Base-by-base conservation (phyloP, 2,888 invertebrate genomes). In the Zygothrica quintamaculata region DNA sequence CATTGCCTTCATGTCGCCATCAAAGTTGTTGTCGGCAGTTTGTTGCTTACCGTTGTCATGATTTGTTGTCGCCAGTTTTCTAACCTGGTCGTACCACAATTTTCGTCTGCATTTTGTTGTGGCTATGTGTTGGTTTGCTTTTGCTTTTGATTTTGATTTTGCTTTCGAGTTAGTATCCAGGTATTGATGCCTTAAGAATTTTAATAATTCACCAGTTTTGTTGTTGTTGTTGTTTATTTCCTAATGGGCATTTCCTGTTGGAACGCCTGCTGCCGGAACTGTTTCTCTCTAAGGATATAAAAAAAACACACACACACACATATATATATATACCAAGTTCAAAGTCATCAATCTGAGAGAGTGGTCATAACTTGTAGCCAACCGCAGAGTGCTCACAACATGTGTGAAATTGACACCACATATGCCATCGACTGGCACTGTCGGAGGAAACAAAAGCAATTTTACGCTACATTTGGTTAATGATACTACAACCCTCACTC, bases 341-440 rank as follows among this genome's bases (percentile, higher is more conserved):
- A 55, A 40, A 72, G 74, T 66, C 84, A 74, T 79, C 79, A 82
- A 79, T 79, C 78, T 76, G 74, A 75, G 70, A 75, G 70, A 56
- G 37, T 40, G 50, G 51, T 47, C 40, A 36, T 22, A 48, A 39
- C 52, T 67, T 47, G 39, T 11, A 66, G 46, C 52, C 53, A 44
- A 74, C 82, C 86, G 62, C 74, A 80, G 55, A 82, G 73, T 66
- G 55, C 53, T 68, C 73, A 78, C 81, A 85, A 77, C 82, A 88
- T 82, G 88, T 86, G 88, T 88, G 88, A 88, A 88, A 88, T 88
- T 77, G 87, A 88, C 88, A 87, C 88, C 75, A 65, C 84, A 72
- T 71, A 66, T 77, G 79, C 61, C 58, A 61, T 57, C 50, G 39
- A 12, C 67, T 33, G 51, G 52, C 53, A 36, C 66, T 61, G 50